Evolutionary conservation across 2,797 vertebrate genomes (phyloP).

Genomic region (Eulemur rubriventer): DNA sequence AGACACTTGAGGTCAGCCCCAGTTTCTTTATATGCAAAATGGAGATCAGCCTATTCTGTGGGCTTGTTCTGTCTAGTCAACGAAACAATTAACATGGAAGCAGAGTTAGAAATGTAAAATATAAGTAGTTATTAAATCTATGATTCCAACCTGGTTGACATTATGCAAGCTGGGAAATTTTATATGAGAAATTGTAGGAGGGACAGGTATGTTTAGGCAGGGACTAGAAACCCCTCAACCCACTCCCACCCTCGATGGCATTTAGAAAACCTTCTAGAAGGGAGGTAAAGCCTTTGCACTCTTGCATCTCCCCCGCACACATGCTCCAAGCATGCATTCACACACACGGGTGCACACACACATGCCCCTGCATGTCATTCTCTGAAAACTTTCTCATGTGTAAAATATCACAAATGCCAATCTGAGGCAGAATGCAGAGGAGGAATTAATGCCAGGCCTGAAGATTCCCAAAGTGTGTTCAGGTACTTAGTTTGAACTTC

Average conservation of each 20-base stretch:
- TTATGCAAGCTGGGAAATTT: not conserved
- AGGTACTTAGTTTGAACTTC: not conserved
- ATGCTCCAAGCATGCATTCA: not conserved
- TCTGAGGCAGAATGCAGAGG: not conserved
- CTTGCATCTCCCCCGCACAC: not conserved
- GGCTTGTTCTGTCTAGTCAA: not conserved
- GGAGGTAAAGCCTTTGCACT: not conserved
- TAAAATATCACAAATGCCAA: not conserved
- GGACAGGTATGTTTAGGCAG: not conserved
- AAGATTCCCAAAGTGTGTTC: not conserved
- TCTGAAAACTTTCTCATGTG: not conserved
- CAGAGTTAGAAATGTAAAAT: not conserved
- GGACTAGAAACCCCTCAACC: not conserved
- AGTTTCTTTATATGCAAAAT: not conserved
- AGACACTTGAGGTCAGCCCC: not conserved
- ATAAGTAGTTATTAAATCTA: conserved; percentile 56
- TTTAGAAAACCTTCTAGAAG: not conserved
- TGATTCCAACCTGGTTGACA: not conserved
- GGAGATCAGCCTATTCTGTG: not conserved
- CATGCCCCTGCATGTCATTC: too few relatives aligned
- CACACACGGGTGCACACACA: not conserved
- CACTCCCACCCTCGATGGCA: not conserved
- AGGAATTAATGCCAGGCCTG: not conserved
- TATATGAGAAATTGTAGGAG: not conserved
- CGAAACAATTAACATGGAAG: conserved; percentile 15